These are phyloP conservation scores for Vannuccia rotundouncinata DNA, from an alignment of 2,888 invertebrate genomes.

Conservation along the genomic window DNA sequence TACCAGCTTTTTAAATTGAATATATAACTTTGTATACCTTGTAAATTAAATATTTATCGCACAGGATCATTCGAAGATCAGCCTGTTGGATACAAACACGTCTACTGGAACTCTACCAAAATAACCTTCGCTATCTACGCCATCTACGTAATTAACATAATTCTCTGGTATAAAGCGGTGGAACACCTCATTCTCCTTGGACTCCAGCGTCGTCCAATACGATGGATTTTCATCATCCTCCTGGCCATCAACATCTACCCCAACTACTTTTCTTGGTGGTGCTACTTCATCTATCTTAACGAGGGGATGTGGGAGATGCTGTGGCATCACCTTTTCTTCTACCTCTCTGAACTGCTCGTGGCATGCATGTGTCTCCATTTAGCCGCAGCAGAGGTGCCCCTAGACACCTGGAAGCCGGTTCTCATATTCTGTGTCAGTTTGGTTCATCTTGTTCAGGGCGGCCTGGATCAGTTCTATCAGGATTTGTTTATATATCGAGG, in stretches of 20 bases:
- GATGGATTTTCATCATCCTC: slow-evolving; percentile 45
- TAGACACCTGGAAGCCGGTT: slow-evolving; percentile 51
- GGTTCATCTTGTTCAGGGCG: slow-evolving; percentile 50
- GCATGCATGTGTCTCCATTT: slow-evolving; percentile 50
- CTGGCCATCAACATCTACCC: slow-evolving; percentile 51
- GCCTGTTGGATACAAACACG: background rate
- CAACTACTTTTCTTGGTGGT: slow-evolving; percentile 56
- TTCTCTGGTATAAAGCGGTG: slow-evolving; percentile 28
- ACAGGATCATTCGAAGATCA: background rate
- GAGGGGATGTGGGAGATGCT: slow-evolving; percentile 44
- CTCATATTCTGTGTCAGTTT: slow-evolving; percentile 48
- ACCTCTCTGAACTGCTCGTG: slow-evolving; percentile 49
- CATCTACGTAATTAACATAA: background rate
- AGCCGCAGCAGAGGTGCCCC: slow-evolving; percentile 45
- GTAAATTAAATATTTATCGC: no score
- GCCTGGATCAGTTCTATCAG: slow-evolving; percentile 51
- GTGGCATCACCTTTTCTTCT: slow-evolving; percentile 49
- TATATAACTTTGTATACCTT: no score
- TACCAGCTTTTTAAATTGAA: no score
- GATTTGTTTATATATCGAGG: slow-evolving; percentile 43
- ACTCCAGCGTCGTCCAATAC: background rate
- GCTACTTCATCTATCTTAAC: slow-evolving; percentile 53
- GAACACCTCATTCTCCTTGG: background rate
- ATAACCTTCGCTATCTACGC: background rate
- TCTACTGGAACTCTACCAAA: slow-evolving; percentile 4